Conservation (phyloP, 2,888 invertebrate genomes). For the Pristionchus entomophagus region DNA sequence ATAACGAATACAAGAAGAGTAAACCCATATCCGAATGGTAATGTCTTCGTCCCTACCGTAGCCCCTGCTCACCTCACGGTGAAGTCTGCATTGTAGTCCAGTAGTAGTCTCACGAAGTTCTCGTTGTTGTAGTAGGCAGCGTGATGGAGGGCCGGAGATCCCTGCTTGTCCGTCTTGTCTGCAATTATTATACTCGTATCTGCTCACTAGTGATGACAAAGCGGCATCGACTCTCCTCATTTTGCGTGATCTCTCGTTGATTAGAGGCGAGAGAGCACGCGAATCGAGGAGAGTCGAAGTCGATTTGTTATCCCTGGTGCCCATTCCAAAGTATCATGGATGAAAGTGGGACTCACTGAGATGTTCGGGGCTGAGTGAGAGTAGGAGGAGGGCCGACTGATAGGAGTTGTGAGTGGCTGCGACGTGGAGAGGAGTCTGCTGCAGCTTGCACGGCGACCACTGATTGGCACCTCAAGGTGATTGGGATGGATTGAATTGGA, state of each 20-base stretch:
- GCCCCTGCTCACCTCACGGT: slow-evolving; percentile 26
- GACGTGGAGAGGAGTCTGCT: slow-evolving; percentile 44
- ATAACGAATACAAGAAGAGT: too few species aligned
- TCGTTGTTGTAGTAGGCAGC: slow-evolving; percentile 45
- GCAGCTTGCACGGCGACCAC: slow-evolving; percentile 38
- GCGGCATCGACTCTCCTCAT: too few species aligned
- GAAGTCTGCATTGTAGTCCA: slow-evolving; percentile 35
- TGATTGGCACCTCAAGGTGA: slow-evolving; percentile 38
- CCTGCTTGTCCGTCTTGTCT: slow-evolving; percentile 49
- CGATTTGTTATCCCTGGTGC: not conserved
- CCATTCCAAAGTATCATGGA: not conserved
- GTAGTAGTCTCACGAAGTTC: slow-evolving; percentile 10
- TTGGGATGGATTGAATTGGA: not conserved
- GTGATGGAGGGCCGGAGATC: slow-evolving; percentile 39
- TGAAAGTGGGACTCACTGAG: slow-evolving; percentile 42
- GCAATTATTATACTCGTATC: not conserved
- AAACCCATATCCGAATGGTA: too few species aligned
- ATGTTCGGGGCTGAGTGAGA: slow-evolving; percentile 15
- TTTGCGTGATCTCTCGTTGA: too few species aligned
- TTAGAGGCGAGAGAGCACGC: too few species aligned
- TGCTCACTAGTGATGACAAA: too few species aligned
- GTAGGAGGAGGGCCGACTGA: slow-evolving; percentile 9
- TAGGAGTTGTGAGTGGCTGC: slow-evolving; percentile 43
- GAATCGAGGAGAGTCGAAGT: too few species aligned
- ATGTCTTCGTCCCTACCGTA: too few species aligned